Conservation (phyloP, 2,113 vertebrate genomes). For the Myrmecophaga tridactyla region DNA sequence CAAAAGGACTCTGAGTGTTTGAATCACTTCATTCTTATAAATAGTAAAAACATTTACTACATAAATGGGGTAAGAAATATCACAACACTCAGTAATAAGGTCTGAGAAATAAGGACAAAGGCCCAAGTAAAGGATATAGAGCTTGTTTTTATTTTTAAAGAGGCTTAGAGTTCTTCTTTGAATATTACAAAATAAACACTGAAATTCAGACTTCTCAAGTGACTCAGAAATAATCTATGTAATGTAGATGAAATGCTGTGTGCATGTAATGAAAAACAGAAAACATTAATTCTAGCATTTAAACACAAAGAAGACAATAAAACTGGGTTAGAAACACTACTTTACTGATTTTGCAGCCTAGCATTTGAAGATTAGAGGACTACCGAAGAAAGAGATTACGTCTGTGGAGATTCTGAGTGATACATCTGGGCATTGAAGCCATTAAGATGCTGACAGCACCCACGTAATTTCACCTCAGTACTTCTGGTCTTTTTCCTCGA, state of each 20-base stretch:
- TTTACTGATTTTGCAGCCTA: background rate
- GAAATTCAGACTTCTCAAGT: constrained; percentile 55
- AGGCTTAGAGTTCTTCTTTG: background rate
- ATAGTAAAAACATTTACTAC: background rate
- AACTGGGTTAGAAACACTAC: background rate
- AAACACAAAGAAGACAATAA: background rate
- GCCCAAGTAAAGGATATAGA: background rate
- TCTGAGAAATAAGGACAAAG: background rate
- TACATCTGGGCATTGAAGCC: background rate
- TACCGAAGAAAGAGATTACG: background rate
- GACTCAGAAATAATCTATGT: background rate
- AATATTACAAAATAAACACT: constrained; percentile 23
- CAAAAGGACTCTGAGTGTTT: background rate
- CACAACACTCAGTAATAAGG: background rate
- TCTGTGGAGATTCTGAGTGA: background rate
- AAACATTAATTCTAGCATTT: background rate
- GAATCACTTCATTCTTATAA: background rate
- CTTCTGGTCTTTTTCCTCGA: background rate
- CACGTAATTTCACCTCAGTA: background rate
- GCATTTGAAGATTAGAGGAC: background rate
- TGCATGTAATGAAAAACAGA: background rate
- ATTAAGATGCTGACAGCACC: background rate
- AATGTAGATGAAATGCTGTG: background rate
- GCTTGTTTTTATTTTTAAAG: constrained; percentile 25
- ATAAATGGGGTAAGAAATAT: background rate